Evolutionary conservation across 2,888 invertebrate species (phyloP), one percentile per base, ranked within the genome.

Genomic region (Masnerella sp.): DNA sequence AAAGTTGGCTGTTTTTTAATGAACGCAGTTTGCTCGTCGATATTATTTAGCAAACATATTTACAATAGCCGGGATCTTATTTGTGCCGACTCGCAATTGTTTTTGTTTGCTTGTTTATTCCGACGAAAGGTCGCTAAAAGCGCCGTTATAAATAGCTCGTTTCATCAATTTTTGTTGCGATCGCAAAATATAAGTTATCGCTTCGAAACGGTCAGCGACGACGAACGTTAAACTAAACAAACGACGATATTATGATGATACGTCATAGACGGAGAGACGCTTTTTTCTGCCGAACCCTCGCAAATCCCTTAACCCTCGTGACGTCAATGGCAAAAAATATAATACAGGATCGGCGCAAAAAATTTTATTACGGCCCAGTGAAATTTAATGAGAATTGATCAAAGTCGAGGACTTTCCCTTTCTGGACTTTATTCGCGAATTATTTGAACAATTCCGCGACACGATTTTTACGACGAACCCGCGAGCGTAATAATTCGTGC

Each of bases 171-270:
- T 43, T 32, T 58, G 34, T 34, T 34, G 43, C n/a, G 22, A n/a
- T 2, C 45, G 15, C n/a, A 58, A 58, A 58, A 58, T 45, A 45
- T 45, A 58, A 58, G 14, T 43, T 58, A 58, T 58, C 28, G 34
- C 45, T 58, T 58, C n/a, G 32, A 43, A 43, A 42, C 43, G 17
- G 30, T 11, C 12, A 11, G 5, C 32, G 17, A 9, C 3, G 43
- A 7, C 54, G 34, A 38, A 32, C 49, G 47, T 38, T 54, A 43
- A 45, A 47, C 56, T 47, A 56, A 65, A 65, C 65, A 65, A 65
- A 65, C 64, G 54, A 54, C 36, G 34, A 25, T 56, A 49, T 54
- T 64, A 52, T 64, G 64, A 54, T 54, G 64, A 64, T 43, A 52
- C 43, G 36, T 65, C 54, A 49, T 56, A 58, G 32, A 34, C 12